Evolutionary conservation across 2,113 vertebrate species (phyloP), one percentile per base, ranked within the genome.

Genomic region (Brachyhypopomus gauderio): DNA sequence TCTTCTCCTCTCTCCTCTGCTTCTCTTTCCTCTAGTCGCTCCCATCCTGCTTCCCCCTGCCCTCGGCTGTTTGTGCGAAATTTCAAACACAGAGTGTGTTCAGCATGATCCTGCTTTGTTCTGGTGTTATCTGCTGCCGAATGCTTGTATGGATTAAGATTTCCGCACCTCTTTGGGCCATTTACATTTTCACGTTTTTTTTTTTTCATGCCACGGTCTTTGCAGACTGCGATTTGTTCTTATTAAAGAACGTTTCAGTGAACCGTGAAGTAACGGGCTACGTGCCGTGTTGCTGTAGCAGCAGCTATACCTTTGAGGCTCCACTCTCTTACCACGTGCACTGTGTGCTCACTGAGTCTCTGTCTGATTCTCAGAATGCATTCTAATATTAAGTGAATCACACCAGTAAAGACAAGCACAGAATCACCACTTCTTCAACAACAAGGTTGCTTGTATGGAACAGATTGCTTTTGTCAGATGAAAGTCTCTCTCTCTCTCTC

Each of bases 51-150:
- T 45, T 8, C 60, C 70, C 52, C 16, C 55, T 63, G 69, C 34
- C 1, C 45, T 34, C 45, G 12, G 80, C 67, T 88, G 81, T 52
- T 52, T 52, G 45, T 52, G 9, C 45, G 14, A 52, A 14, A 14
- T 52, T 52, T 52, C 45, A 52, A 52, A 52, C 9, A 11, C 70
- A 17, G 6, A 66, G 59, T 69, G 76, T 38, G 80, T 86, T 82
- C 75, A 75, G 62, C 63, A 64, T 77, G 72, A 87, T 41, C 9
- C n/a, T 22, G 34, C 77, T 87, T 89, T 89, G 88, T 88, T 90
- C 82, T 84, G 23, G 79, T 72, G 74, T 86, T 80, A 80, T 84
- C 85, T 79, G 41, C 62, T 76, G 27, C 73, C 12, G 5, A 34
- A 8, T 58, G 45, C 62, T 69, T 45, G 34, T 70, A 70, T 74